These are phyloP conservation scores for Anastatus disparis DNA, from an alignment of 1,140 invertebrate genomes.

Conservation along the genomic window DNA sequence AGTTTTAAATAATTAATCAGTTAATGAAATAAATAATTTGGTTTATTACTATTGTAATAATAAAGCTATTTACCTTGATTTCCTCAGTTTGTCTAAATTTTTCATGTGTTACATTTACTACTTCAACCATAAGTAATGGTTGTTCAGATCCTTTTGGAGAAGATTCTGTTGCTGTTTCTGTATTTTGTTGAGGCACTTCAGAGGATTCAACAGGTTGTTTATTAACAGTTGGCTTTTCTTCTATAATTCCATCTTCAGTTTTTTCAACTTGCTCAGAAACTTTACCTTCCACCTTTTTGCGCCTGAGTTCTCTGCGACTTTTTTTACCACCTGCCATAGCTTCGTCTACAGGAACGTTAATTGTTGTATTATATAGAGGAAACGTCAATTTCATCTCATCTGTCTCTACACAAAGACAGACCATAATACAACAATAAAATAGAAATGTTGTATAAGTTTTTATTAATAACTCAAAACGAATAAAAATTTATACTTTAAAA, in stretches of 20 bases:
- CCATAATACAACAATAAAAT: constrained; percentile 34
- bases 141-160: constrained; percentile 66
- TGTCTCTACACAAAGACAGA: constrained; percentile 54
- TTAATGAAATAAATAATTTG: too few species aligned
- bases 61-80: constrained; percentile 79
- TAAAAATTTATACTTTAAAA: too few species aligned
- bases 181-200: constrained; percentile 14
- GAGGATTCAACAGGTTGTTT: constrained; percentile 32
- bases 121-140: constrained; percentile 90
- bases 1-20: constrained; percentile 21
- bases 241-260: constrained; percentile 19
- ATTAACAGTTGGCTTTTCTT: constrained; percentile 22
- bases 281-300: constrained; percentile 50
- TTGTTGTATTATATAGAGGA: constrained; percentile 75
- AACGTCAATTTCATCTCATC: constrained; percentile 66
- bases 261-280: constrained; percentile 42
- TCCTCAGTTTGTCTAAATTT: constrained; percentile 93
- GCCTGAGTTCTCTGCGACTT: constrained; percentile 50
- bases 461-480: neutral
- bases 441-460: neutral
- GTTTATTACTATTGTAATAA: too few species aligned
- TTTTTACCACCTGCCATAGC: constrained; percentile 50
- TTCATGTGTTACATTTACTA: constrained; percentile 92
- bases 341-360: constrained; percentile 70
- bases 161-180: constrained; percentile 43